Base-by-base conservation (phyloP, 2,888 invertebrate species). In the Philaethria dido region DNA sequence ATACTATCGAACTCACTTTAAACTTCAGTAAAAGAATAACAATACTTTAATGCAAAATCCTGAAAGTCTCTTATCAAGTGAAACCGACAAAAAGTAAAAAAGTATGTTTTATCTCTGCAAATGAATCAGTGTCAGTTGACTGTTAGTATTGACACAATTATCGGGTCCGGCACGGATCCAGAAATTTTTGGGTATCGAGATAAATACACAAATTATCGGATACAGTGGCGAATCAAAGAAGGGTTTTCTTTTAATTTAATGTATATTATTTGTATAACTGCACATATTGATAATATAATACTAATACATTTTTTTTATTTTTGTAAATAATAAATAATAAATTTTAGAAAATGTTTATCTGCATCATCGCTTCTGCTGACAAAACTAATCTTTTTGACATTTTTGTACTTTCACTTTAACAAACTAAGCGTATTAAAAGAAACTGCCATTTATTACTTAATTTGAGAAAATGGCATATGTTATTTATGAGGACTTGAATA, bases 111-210 rank as follows among this genome's bases (percentile, higher is more conserved):
- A 29, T 33, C 18, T 36, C 18, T 25, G 13, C 18, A 44, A 59
- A 59, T 64, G 29, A 29, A 62, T 68, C 64, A 64, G 20, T 61
- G 20, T 55, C 64, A 61, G 61, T 54, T 61, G 48, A 59, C 57
- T 39, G 47, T 25, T 54, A 64, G 66, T 69, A 72, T 73, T 73
- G 69, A 67, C 70, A 62, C 69, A 62, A 70, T 68, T 66, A 69
- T 67, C 44, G 72, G 71, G 68, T 63, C 71, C 79, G 80, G 81
- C 83, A 80, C 69, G 66, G 75, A 73, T 79, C 80, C 81, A 82
- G 78, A 72, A 73, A 77, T 77, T 78, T 82, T 81, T 77, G 73
- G 72, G 74, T 70, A 62, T 70, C 60, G 61, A 55, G 55, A 70
- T 69, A 74, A 72, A 73, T 54, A 65, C 61, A 66, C 74, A 70